Percentiles rank a stretch among this genome's conserved stretches.
phyloP scores from a whole-genome alignment of 1,140 invertebrate genomes.

The Antheraea mylitta region DNA sequence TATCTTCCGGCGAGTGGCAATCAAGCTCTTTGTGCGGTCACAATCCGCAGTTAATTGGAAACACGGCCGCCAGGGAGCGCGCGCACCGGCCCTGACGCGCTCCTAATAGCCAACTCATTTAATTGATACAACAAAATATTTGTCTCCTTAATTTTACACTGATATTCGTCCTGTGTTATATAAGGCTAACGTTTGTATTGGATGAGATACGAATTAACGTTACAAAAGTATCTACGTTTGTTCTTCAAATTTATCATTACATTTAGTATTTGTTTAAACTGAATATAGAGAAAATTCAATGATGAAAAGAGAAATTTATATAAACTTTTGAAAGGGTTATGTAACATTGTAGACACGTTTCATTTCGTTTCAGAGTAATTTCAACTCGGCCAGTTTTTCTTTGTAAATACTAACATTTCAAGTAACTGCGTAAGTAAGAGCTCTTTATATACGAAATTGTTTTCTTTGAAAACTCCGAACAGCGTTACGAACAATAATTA shows the following conservation, averaged over 20 bases:
- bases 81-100: not conserved
- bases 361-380: not conserved
- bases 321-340: not conserved
- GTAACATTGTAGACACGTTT: not conserved
- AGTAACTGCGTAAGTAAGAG: not conserved
- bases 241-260: no score
- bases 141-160: not conserved
- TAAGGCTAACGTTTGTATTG: not conserved
- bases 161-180: not conserved
- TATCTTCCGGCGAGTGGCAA: slow-evolving; percentile 4
- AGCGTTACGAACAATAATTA: slow-evolving; percentile 12
- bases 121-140: slow-evolving; percentile 20
- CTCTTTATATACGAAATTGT: slow-evolving; percentile 11
- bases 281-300: no score
- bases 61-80: not conserved
- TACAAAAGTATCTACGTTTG: no score
- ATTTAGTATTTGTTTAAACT: no score
- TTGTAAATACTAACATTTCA: not conserved
- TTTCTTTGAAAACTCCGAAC: slow-evolving; percentile 3
- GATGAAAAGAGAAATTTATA: no score
- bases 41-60: slow-evolving; percentile 17
- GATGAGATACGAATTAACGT: not conserved
- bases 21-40: slow-evolving; percentile 17
- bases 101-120: slow-evolving; percentile 5
- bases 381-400: slow-evolving; percentile 1